A percentile compares a stretch with the other conserved stretches of the same genome.
Conservation (phyloP, 2,797 vertebrate genomes). For the Gallinago solitaria region DNA sequence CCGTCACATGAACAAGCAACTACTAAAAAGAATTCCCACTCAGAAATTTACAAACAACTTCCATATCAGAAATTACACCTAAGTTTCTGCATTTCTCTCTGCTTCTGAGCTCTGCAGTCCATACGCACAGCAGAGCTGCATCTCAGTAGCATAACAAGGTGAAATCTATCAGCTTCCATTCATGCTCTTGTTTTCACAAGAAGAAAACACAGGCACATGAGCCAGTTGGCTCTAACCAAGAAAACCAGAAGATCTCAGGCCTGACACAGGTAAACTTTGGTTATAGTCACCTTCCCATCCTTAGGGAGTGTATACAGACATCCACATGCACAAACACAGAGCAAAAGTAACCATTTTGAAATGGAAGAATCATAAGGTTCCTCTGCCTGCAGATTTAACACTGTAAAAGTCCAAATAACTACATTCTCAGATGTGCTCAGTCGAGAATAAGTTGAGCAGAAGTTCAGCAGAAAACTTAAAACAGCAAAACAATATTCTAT, state of each 20-base stretch:
- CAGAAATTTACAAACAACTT: neutral
- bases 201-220: neutral
- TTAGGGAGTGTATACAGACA: neutral
- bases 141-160: neutral
- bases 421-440: neutral
- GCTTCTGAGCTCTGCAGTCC: neutral
- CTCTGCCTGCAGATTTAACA: neutral
- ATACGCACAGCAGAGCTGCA: neutral
- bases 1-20: neutral
- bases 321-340: neutral
- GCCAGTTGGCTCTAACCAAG: neutral
- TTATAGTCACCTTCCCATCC: neutral
- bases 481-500: neutral
- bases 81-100: neutral
- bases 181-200: neutral
- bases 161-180: neutral
- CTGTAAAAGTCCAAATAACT: neutral
- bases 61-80: neutral
- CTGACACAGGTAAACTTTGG: neutral
- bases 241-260: neutral
- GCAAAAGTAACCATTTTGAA: neutral
- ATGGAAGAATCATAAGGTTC: neutral
- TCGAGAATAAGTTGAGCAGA: neutral
- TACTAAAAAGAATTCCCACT: neutral
- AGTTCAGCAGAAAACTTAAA: neutral